Percentiles rank a stretch among this genome's conserved stretches.
These are phyloP conservation scores for Lagorchestes hirsutus DNA, from an alignment of 2,797 vertebrate genomes.

Conservation along the genomic window DNA sequence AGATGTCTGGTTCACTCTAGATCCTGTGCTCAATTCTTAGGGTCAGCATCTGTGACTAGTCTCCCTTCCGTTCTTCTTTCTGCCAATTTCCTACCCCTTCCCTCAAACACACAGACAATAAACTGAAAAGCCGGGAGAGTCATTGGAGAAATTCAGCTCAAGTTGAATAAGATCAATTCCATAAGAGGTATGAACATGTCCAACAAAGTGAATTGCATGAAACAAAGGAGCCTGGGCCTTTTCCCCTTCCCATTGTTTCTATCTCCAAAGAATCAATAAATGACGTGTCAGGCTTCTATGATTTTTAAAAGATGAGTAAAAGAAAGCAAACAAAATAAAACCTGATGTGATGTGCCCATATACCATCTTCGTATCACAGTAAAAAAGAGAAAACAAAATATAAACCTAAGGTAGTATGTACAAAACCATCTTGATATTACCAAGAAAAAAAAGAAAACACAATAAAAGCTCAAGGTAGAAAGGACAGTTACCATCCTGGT, in stretches of 20 bases:
- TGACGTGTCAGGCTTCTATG: background rate
- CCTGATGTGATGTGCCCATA: background rate
- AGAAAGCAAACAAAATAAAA: background rate
- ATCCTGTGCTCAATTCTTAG: background rate
- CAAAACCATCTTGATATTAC: background rate
- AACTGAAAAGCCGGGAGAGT: background rate
- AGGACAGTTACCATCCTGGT: background rate
- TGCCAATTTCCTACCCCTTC: background rate
- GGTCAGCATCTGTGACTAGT: background rate
- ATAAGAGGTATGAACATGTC: background rate
- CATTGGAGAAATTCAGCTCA: background rate
- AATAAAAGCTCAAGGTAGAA: background rate
- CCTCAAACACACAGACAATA: background rate
- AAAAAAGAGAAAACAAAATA: background rate
- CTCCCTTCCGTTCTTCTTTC: background rate
- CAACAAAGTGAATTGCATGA: background rate
- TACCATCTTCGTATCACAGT: background rate
- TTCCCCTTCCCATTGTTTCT: background rate
- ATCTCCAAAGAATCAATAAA: background rate
- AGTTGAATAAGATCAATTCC: background rate
- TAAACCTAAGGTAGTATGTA: background rate
- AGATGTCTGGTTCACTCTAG: background rate
- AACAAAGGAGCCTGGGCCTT: background rate
- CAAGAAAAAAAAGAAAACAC: background rate
- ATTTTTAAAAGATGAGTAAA: background rate